Percentiles rank a stretch among this genome's conserved stretches.
These are phyloP conservation scores for Thereva nobilitata DNA, from an alignment of 2,888 invertebrate species.

Conservation along the genomic window DNA sequence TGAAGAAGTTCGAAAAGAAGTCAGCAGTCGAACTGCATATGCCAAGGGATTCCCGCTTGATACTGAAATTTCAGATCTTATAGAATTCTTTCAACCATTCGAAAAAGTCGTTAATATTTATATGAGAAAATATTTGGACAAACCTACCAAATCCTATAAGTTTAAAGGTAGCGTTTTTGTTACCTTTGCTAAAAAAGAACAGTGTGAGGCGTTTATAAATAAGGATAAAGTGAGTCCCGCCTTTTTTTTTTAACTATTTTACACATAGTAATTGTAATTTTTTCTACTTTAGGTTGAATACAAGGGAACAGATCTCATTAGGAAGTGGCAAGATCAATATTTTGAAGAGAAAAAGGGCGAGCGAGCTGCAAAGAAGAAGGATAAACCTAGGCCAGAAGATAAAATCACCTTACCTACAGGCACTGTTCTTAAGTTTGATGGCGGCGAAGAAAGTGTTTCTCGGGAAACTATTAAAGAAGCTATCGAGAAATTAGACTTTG, in stretches of 20 bases:
- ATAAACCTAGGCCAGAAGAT: slow-evolving; percentile 49
- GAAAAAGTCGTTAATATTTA: slow-evolving; percentile 72
- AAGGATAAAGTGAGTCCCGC: slow-evolving; percentile 60
- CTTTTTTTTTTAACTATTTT: neutral
- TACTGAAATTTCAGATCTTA: slow-evolving; percentile 69
- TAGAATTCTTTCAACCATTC: slow-evolving; percentile 72
- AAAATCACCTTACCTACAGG: slow-evolving; percentile 66
- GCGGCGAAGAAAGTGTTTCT: slow-evolving; percentile 64
- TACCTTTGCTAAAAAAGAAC: slow-evolving; percentile 79
- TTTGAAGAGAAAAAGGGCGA: slow-evolving; percentile 66
- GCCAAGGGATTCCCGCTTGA: slow-evolving; percentile 83
- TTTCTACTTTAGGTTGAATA: slow-evolving; percentile 62
- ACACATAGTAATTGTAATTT: neutral
- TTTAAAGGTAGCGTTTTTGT: slow-evolving; percentile 94
- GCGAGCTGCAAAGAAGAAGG: slow-evolving; percentile 62
- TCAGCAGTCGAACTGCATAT: slow-evolving; percentile 78
- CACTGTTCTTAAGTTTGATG: slow-evolving; percentile 72
- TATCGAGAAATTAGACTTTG: slow-evolving; percentile 56
- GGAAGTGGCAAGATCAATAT: slow-evolving; percentile 74
- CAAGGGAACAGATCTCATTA: slow-evolving; percentile 66
- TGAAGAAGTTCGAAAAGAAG: slow-evolving; percentile 78
- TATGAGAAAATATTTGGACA: slow-evolving; percentile 66
- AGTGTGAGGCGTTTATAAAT: slow-evolving; percentile 77
- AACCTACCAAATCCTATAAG: slow-evolving; percentile 65
- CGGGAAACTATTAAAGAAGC: slow-evolving; percentile 77